Conservation (phyloP, 2,113 vertebrate genomes). For the Oophaga pumilio region DNA sequence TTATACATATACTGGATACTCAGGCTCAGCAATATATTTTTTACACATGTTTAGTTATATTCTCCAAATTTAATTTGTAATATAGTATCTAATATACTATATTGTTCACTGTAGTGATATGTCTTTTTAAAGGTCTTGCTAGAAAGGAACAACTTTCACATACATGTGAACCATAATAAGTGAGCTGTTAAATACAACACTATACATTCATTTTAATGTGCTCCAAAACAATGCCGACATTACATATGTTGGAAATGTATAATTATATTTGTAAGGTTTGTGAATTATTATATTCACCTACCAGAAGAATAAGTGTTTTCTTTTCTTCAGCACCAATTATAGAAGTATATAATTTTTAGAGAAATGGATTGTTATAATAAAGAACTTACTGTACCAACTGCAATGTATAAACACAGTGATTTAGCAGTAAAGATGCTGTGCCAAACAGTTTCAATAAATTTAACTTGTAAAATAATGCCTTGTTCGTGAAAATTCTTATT, state of each 20-base stretch:
- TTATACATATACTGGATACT: too few species aligned
- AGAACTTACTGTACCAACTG: slow-evolving; percentile 37
- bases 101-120: too few species aligned
- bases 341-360: slow-evolving; percentile 30
- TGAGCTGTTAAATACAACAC: too few species aligned
- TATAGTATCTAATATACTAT: too few species aligned
- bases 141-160: too few species aligned
- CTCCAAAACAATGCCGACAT: background rate
- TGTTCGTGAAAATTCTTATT: slow-evolving; percentile 12
- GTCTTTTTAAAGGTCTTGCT: too few species aligned
- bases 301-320: slow-evolving; percentile 28
- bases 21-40: too few species aligned
- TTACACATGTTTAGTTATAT: too few species aligned
- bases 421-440: slow-evolving; percentile 39
- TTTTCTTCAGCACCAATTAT: background rate
- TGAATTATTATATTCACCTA: slow-evolving; percentile 19
- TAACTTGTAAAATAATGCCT: slow-evolving; percentile 16
- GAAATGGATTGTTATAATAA: slow-evolving; percentile 21
- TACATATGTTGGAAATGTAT: background rate
- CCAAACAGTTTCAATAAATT: slow-evolving; percentile 31
- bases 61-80: too few species aligned
- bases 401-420: slow-evolving; percentile 44
- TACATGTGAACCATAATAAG: background rate
- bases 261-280: slow-evolving; percentile 9
- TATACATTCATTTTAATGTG: background rate